Conservation (phyloP, 2,113 vertebrate species). For the Guaruba guarouba region DNA sequence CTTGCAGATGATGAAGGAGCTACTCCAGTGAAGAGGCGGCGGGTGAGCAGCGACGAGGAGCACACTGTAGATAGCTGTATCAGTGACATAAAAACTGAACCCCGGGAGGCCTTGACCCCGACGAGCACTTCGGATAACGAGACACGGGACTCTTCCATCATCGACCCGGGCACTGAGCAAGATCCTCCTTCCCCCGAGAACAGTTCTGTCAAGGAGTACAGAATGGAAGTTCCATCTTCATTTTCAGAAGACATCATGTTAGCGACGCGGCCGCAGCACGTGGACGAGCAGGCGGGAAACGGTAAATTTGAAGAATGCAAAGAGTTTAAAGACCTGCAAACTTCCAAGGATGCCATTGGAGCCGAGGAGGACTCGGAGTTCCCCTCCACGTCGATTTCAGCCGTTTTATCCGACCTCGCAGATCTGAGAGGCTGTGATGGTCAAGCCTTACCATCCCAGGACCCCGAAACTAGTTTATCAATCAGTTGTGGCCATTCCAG, state of each 20-base stretch:
- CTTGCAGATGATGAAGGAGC: slow-evolving; percentile 89
- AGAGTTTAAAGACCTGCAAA: slow-evolving; percentile 76
- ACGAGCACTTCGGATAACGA: slow-evolving; percentile 95
- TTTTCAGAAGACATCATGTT: slow-evolving; percentile 81
- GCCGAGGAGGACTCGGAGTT: slow-evolving; percentile 82
- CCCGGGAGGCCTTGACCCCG: slow-evolving; percentile 89
- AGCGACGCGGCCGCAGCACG: slow-evolving; percentile 71
- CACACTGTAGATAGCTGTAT: slow-evolving; percentile 76
- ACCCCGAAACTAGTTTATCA: slow-evolving; percentile 78
- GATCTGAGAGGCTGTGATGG: slow-evolving; percentile 80
- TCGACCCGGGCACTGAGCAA: slow-evolving; percentile 97
- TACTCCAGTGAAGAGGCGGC: slow-evolving; percentile 90
- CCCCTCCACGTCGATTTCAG: slow-evolving; percentile 79
- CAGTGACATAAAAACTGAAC: slow-evolving; percentile 82
- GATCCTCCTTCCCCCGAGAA: slow-evolving; percentile 91
- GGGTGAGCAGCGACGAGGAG: slow-evolving; percentile 91
- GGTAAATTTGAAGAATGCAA: slow-evolving; percentile 79
- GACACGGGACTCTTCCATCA: slow-evolving; percentile 95
- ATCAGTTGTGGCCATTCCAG: slow-evolving; percentile 83
- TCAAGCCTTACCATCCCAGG: slow-evolving; percentile 80
- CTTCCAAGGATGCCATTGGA: slow-evolving; percentile 74
- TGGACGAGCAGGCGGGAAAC: slow-evolving; percentile 61
- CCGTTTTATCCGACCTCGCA: slow-evolving; percentile 81
- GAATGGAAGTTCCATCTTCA: slow-evolving; percentile 86
- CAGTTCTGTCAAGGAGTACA: slow-evolving; percentile 84